phyloP scores from a whole-genome alignment of 2,113 vertebrate species.

The Callospermophilus lateralis region DNA sequence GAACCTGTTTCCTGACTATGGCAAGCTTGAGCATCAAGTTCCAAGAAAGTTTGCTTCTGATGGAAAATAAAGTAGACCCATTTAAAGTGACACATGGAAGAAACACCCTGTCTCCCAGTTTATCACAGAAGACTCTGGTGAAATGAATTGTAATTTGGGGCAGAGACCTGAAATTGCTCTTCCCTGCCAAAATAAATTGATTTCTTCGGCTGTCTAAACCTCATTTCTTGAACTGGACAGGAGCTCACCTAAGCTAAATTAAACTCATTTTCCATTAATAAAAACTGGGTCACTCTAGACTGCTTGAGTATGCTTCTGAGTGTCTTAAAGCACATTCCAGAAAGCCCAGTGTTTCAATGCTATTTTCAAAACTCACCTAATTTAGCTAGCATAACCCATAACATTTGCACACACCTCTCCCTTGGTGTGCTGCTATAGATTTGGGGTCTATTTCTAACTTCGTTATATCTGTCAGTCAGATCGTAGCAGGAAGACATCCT shows the following conservation, averaged over 20 bases:
- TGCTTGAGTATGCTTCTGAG: neutral
- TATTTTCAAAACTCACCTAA: neutral
- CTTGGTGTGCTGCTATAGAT: neutral
- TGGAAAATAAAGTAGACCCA: neutral
- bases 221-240: constrained; percentile 12
- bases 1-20: neutral
- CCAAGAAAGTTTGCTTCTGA: neutral
- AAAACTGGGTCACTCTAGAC: neutral
- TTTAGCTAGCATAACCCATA: too few species aligned
- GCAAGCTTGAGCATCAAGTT: neutral
- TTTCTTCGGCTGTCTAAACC: neutral
- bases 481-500: neutral
- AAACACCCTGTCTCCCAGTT: neutral
- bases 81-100: neutral
- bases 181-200: constrained; percentile 47
- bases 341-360: neutral
- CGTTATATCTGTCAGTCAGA: neutral
- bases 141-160: neutral
- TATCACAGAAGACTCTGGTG: neutral
- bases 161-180: constrained; percentile 32
- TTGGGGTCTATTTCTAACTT: neutral
- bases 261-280: constrained; percentile 57
- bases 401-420: neutral
- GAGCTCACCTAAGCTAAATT: constrained; percentile 14
- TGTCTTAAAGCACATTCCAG: neutral